Evolutionary conservation across 2,888 invertebrate genomes (phyloP), one percentile per base, ranked within the genome.

Genomic region (Orthonevra nobilis): DNA sequence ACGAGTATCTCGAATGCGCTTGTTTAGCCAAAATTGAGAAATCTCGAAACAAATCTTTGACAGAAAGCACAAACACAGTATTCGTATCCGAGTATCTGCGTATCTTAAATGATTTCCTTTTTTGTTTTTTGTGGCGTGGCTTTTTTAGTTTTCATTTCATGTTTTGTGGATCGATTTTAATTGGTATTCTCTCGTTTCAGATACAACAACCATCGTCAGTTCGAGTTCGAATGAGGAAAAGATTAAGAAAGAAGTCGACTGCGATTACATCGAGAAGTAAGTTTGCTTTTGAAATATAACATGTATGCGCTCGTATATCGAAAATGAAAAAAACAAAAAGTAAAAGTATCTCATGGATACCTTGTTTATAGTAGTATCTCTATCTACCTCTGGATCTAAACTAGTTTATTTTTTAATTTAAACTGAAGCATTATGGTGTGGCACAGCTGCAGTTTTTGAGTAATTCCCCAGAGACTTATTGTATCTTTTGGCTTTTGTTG

Each of bases 231-330:
- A 85, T 58, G 87, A 86, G 83, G 85, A 86, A 50, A 87, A 87
- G 82, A 84, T 87, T 9, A 85, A 85, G 83, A 87, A 87, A 81
- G 87, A 87, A 83, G 84, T 86, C 69, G 86, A 86, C 82, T 83
- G 86, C 82, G 87, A 87, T 84, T 87, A 86, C 81, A 86, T 86
- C 81, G 87, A 87, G 83, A 87, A 87, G 87, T 87, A 64, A 87
- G 87, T 87, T 52, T 50, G 66, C 58, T 72, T 72, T 44, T 42
- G 36, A 64, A 70, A 66, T 70, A 52, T 15, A 9, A 5, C 5
- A 23, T 20, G 38, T 40, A 5, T 48, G 0, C 46, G 14, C n/a
- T 9, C 23, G 26, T 19, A 32, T 32, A 32, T 48, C 19, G 40
- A 30, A 34, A 36, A 14, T 23, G 42, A 1, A 23, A 26, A 10